These are phyloP conservation scores for Rhineura floridana DNA, from an alignment of 2,113 vertebrate species.

Conservation along the genomic window DNA sequence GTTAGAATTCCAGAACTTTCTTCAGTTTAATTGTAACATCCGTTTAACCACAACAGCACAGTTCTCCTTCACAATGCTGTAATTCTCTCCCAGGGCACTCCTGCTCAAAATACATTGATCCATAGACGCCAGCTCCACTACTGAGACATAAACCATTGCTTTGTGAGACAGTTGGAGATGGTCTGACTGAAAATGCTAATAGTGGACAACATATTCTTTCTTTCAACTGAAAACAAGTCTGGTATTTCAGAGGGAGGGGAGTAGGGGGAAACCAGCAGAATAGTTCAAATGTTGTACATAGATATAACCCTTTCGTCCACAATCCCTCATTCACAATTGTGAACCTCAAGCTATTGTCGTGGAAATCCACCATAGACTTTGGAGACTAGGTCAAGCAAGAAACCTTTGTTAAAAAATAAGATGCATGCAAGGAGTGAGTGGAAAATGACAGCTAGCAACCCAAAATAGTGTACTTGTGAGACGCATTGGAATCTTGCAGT, in stretches of 20 bases:
- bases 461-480: no score
- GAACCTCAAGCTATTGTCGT: no score
- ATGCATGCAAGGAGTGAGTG: no score
- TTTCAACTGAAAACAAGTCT: conserved; percentile 1
- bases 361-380: no score
- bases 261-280: not conserved
- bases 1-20: not conserved
- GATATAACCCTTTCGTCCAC: not conserved
- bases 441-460: no score
- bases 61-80: not conserved
- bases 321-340: not conserved
- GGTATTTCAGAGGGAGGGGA: not conserved
- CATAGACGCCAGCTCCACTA: conserved; percentile 12
- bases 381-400: no score
- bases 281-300: not conserved
- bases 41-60: not conserved
- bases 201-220: not conserved
- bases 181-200: conserved; percentile 8
- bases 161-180: conserved; percentile 9
- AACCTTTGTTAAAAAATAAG: no score
- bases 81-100: not conserved
- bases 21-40: not conserved
- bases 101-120: conserved; percentile 32
- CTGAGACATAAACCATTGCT: conserved; percentile 16
- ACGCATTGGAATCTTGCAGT: no score